phyloP scores from a whole-genome alignment of 1,140 invertebrate species.

The Drosophila elegans region DNA sequence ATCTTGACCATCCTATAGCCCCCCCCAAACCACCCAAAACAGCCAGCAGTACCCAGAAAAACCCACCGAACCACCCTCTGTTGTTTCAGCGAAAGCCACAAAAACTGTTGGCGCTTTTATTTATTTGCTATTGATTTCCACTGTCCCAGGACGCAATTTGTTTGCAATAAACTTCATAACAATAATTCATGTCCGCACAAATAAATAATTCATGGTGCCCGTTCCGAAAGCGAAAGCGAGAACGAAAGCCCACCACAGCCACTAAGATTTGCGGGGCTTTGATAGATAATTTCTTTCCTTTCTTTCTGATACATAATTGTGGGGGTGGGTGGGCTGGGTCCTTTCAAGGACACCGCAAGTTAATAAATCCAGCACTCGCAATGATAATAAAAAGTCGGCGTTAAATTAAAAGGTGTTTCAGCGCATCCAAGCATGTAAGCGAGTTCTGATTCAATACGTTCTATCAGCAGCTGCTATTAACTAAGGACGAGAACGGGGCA shows the following conservation, averaged over 20 bases:
- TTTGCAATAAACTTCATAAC: conserved; percentile 84
- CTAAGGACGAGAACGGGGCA: neutral
- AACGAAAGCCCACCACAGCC: neutral
- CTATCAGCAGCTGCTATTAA: conserved; percentile 18
- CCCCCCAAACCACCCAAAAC: too few relatives aligned
- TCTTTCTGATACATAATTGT: neutral
- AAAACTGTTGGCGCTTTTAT: conserved; percentile 83
- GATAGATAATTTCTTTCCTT: conserved; percentile 59
- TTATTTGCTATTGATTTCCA: conserved; percentile 84
- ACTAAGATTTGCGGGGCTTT: conserved; percentile 31
- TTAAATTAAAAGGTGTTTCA: conserved; percentile 78
- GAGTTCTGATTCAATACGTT: conserved; percentile 20
- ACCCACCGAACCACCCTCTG: conserved; percentile 4
- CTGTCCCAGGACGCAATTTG: conserved; percentile 83
- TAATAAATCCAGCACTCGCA: conserved; percentile 67
- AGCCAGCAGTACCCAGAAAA: neutral
- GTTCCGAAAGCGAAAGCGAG: conserved; percentile 14
- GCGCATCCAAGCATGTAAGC: conserved; percentile 50
- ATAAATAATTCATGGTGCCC: conserved; percentile 81
- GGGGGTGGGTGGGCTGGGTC: neutral
- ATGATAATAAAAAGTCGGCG: conserved; percentile 75
- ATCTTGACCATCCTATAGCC: conserved; percentile 37
- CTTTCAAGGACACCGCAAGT: conserved; percentile 29
- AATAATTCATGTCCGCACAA: conserved; percentile 84
- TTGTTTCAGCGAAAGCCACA: conserved; percentile 76